These are phyloP conservation scores for Chionoecetes opilio DNA, from an alignment of 1,140 invertebrate genomes.

Conservation along the genomic window DNA sequence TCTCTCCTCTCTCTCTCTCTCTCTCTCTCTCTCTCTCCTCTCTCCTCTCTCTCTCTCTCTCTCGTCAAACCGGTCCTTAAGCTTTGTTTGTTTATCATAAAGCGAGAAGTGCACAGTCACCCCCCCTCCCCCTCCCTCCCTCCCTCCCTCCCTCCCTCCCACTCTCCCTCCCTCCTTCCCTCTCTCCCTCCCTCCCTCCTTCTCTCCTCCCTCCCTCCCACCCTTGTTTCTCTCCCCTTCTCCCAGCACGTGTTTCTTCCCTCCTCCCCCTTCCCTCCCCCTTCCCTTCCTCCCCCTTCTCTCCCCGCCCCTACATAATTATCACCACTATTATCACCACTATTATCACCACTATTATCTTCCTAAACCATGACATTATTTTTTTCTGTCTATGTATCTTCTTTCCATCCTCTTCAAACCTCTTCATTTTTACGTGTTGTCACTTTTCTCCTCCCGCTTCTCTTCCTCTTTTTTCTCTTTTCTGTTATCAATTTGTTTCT, in stretches of 20 bases:
- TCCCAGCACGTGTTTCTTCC: not conserved
- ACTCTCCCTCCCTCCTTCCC: not conserved
- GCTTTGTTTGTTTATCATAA: constrained; percentile 9
- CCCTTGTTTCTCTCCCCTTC: not conserved
- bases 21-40: constrained; percentile 14
- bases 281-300: too few relatives aligned
- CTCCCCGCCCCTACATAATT: too few relatives aligned
- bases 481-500: not conserved
- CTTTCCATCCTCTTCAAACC: not conserved
- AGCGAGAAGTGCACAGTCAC: not conserved
- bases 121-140: not conserved
- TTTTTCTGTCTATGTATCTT: not conserved
- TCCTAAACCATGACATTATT: not conserved
- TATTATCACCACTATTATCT: not conserved
- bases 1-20: constrained; percentile 27
- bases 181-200: not conserved
- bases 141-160: not conserved
- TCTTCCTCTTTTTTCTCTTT: not conserved
- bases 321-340: too few relatives aligned
- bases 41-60: constrained; percentile 23
- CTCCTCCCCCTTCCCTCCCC: not conserved
- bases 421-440: too few relatives aligned
- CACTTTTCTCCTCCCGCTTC: too few relatives aligned
- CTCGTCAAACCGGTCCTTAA: not conserved
- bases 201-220: not conserved